Conservation (phyloP, 1,140 invertebrate species). For the Drosophila truncata region DNA sequence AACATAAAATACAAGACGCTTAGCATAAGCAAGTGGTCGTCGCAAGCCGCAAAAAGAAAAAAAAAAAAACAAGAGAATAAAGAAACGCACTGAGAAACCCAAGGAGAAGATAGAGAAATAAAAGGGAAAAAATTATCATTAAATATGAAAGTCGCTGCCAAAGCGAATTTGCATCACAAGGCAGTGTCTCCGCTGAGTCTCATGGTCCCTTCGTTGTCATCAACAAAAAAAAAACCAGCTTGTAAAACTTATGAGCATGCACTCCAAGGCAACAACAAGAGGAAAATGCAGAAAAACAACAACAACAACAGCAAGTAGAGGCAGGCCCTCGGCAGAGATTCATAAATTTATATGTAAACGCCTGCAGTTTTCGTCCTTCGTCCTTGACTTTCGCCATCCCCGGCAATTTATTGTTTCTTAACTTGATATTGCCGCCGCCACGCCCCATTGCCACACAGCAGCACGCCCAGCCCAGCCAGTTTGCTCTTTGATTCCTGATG, state of each 20-base stretch:
- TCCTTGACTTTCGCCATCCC: conserved; percentile 55
- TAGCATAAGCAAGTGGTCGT: conserved; percentile 77
- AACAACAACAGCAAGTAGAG: conserved; percentile 16
- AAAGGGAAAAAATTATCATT: conserved; percentile 75
- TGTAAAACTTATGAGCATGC: conserved; percentile 67
- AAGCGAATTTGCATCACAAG: conserved; percentile 82
- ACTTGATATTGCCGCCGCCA: conserved; percentile 67
- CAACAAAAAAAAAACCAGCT: conserved; percentile 53
- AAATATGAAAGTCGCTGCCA: conserved; percentile 82
- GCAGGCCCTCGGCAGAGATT: conserved; percentile 49
- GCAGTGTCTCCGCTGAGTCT: conserved; percentile 75
- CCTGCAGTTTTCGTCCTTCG: conserved; percentile 55
- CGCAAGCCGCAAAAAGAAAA: conserved; percentile 26
- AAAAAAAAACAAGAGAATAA: conserved; percentile 18
- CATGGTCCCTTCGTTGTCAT: conserved; percentile 48
- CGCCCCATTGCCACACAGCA: conserved; percentile 61
- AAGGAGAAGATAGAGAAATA: conserved; percentile 21
- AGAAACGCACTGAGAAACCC: conserved; percentile 12
- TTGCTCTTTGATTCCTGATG: conserved; percentile 67
- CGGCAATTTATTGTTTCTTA: conserved; percentile 77
- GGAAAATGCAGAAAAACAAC: conserved; percentile 3
- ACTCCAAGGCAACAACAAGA: conserved; percentile 44
- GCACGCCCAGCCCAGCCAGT: conserved; percentile 16
- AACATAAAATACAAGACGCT: conserved; percentile 72
- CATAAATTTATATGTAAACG: conserved; percentile 77